Base-by-base conservation (phyloP, 2,113 vertebrate genomes). In the Takifugu bimaculatus region DNA sequence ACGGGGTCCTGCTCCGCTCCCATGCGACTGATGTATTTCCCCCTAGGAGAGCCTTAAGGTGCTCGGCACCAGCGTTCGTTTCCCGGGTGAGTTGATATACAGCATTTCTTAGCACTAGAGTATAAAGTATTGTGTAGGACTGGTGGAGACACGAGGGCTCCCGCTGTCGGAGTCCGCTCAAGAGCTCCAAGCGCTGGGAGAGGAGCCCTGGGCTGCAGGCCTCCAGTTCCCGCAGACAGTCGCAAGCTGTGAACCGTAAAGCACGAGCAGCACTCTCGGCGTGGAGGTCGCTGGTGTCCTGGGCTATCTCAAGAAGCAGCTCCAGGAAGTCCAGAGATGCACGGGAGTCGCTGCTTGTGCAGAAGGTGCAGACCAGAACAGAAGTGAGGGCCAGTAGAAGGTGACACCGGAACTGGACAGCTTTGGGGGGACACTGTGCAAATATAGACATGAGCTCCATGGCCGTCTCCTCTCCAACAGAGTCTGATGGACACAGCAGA, bases 211-310 rank as follows among this genome's bases (percentile, higher is more conserved):
- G 93, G 13, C 68, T 84, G 76, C 93, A 92, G 54, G 74, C 84
- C 66, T 95, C 94, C 56, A 95, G 72, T 74, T 96, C 94, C 43
- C 86, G 77, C 13, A 96, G 91, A 78, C 93, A 94, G 63, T 94
- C 93, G 0, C 92, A 94, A 0, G 94, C 93, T 0, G 85, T 85
- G 26, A 75, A 82, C 50, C 91, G 83, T 2, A 93, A 11, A 2
- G 82, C 66, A 3, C 86, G 85, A 29, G 85, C 82, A 1, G 65
- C 43, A 0, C 69, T 53, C 0, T 89, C 80, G 1, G 68, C 61
- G 0, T 78, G 79, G 1, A 88, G 80, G 65, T 92, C 84, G 1
- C 88, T 81, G 0, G 80, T 75, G 60, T 93, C 91, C 0, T 86
- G 80, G 35, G 84, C 87, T 5, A 90, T 62, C 63, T 85, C 79